Percentiles rank a stretch among this genome's conserved stretches.
Conservation (phyloP, 23 tunicate species). For the Trididemnum nubilum region DNA sequence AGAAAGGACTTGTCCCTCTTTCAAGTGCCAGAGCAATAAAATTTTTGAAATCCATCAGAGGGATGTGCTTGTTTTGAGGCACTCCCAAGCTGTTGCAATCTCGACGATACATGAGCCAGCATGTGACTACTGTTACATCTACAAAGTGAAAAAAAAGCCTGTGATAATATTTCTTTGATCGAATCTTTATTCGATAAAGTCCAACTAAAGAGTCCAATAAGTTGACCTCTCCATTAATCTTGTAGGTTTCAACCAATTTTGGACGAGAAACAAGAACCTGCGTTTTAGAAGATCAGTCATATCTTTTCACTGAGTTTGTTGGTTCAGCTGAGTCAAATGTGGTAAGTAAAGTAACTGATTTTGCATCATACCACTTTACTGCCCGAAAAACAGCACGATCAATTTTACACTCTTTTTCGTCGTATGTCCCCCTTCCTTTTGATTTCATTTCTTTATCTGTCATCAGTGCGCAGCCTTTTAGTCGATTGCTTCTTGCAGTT, state of each 20-base stretch:
- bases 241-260: background rate
- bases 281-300: background rate
- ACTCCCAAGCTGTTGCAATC: slow-evolving; percentile 8
- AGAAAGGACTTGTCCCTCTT: background rate
- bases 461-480: slow-evolving; percentile 5
- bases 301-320: background rate
- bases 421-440: background rate
- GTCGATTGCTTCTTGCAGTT: slow-evolving; percentile 1
- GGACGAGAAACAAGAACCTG: background rate
- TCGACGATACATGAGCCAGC: slow-evolving; percentile 2
- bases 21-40: background rate
- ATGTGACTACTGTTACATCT: slow-evolving; percentile 7
- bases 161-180: slow-evolving; percentile 27
- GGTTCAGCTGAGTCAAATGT: slow-evolving; percentile 24
- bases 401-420: slow-evolving; percentile 1
- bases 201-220: slow-evolving; percentile 15
- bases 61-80: background rate
- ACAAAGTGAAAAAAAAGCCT: slow-evolving; percentile 1
- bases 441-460: slow-evolving; percentile 9
- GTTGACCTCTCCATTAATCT: slow-evolving; percentile 9
- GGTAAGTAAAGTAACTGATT: slow-evolving; percentile 5
- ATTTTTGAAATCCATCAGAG: slow-evolving; percentile 6
- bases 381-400: slow-evolving; percentile 1
- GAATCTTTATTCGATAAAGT: slow-evolving; percentile 8
- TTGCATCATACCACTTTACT: slow-evolving; percentile 18